phyloP scores from a whole-genome alignment of 2,113 vertebrate species.

The Glaucidium brasilianum region DNA sequence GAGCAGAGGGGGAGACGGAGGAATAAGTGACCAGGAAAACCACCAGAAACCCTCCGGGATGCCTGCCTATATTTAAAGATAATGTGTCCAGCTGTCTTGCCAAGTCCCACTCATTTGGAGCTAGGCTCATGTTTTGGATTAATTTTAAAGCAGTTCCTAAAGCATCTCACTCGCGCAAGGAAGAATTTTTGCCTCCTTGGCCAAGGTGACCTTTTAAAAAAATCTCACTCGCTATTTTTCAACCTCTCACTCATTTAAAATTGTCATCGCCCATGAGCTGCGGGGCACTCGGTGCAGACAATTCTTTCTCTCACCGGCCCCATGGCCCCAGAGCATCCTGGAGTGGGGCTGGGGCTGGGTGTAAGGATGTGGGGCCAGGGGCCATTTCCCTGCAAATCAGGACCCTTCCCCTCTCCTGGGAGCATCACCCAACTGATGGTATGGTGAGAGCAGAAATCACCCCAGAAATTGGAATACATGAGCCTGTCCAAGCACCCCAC shows the following conservation, averaged over 20 bases:
- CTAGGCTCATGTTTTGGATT: slow-evolving; percentile 44
- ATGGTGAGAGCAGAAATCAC: not conserved
- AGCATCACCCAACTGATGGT: not conserved
- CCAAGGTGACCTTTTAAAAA: slow-evolving; percentile 41
- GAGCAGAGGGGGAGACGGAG: not conserved
- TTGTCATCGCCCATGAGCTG: not conserved
- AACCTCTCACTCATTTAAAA: slow-evolving; percentile 19
- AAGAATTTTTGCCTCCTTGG: slow-evolving; percentile 46
- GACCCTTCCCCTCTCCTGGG: not conserved
- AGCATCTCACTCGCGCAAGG: not conserved
- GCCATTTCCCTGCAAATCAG: not conserved
- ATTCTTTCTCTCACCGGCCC: not conserved
- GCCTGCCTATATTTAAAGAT: slow-evolving; percentile 56
- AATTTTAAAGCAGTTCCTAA: slow-evolving; percentile 49
- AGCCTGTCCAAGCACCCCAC: not conserved
- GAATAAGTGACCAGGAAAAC: slow-evolving; percentile 57
- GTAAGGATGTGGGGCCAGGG: rapidly evolving
- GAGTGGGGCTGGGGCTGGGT: not conserved
- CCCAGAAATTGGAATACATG: not conserved
- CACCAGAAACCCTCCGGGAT: slow-evolving; percentile 43
- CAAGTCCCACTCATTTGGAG: slow-evolving; percentile 50
- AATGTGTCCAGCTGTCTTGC: slow-evolving; percentile 30
- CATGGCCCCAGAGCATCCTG: not conserved
- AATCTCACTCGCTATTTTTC: slow-evolving; percentile 43
- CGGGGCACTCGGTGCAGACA: not conserved